These are phyloP conservation scores for Aspidapion aeneum DNA, from an alignment of 2,888 invertebrate genomes.

Conservation along the genomic window DNA sequence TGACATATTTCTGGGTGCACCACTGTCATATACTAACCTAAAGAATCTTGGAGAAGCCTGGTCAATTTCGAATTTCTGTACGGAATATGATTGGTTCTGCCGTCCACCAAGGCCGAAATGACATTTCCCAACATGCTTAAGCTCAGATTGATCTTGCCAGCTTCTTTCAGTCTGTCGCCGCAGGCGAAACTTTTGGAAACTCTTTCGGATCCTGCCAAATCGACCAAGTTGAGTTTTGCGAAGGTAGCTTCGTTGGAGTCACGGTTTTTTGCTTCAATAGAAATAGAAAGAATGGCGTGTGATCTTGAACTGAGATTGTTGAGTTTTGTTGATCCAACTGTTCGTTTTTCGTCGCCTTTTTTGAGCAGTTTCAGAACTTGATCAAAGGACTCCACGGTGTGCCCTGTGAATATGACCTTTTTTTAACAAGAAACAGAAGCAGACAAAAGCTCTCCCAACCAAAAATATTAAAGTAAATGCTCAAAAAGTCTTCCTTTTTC, in stretches of 20 bases:
- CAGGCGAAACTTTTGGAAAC: slow-evolving; percentile 93
- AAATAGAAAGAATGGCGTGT: slow-evolving; percentile 96
- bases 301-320: slow-evolving; percentile 91
- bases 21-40: too few relatives aligned
- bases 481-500: too few relatives aligned
- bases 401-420: too few relatives aligned
- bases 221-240: slow-evolving; percentile 93
- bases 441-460: too few relatives aligned
- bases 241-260: slow-evolving; percentile 75
- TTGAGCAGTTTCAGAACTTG: slow-evolving; percentile 93
- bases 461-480: too few relatives aligned
- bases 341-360: slow-evolving; percentile 88
- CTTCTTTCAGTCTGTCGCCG: slow-evolving; percentile 87
- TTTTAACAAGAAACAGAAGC: too few relatives aligned
- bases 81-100: slow-evolving; percentile 91
- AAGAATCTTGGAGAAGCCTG: slow-evolving; percentile 88
- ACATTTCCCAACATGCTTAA: slow-evolving; percentile 95
- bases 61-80: slow-evolving; percentile 97
- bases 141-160: slow-evolving; percentile 94
- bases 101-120: slow-evolving; percentile 93
- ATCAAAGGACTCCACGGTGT: slow-evolving; percentile 93
- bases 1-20: too few relatives aligned
- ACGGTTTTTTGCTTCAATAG: slow-evolving; percentile 86
- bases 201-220: slow-evolving; percentile 94
- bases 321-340: slow-evolving; percentile 80